These are phyloP conservation scores for Brachyhypopomus gauderio DNA, from an alignment of 2,113 vertebrate species.

Conservation along the genomic window DNA sequence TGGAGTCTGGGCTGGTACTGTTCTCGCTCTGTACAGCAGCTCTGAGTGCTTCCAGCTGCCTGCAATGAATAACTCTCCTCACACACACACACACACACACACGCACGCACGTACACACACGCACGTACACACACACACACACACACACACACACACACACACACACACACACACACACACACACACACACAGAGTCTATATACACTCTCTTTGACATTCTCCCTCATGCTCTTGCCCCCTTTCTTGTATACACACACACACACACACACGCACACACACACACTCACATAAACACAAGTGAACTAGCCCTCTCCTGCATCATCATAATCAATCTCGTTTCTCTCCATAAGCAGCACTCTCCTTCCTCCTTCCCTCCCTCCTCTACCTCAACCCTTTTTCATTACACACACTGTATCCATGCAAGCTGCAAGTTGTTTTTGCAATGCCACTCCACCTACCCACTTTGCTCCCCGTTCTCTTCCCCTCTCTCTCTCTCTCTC, in stretches of 20 bases:
- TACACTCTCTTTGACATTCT: conserved; percentile 52
- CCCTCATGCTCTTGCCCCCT: conserved; percentile 20
- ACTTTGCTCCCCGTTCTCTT: background rate
- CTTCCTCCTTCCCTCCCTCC: too few relatives aligned
- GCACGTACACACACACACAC: conserved; percentile 56
- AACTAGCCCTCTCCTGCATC: conserved; percentile 8
- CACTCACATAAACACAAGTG: background rate
- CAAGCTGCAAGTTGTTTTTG: conserved; percentile 30
- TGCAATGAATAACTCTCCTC: conserved; percentile 72
- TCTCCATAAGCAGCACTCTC: conserved; percentile 8
- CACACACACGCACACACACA: conserved; percentile 7
- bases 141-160: conserved; percentile 49
- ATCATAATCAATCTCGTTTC: conserved; percentile 35
- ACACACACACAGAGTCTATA: conserved; percentile 58
- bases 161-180: conserved; percentile 24
- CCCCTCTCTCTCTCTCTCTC: background rate
- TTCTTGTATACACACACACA: conserved; percentile 41
- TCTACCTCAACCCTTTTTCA: too few relatives aligned
- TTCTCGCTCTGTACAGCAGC: conserved; percentile 66
- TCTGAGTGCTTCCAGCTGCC: conserved; percentile 84
- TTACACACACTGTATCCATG: background rate
- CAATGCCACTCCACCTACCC: conserved; percentile 20
- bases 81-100: conserved; percentile 53
- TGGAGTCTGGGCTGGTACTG: conserved; percentile 69
- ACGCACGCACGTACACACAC: conserved; percentile 29